Evolutionary conservation across 1,140 invertebrate species (phyloP).

Genomic region (Agrypnia vestita): DNA sequence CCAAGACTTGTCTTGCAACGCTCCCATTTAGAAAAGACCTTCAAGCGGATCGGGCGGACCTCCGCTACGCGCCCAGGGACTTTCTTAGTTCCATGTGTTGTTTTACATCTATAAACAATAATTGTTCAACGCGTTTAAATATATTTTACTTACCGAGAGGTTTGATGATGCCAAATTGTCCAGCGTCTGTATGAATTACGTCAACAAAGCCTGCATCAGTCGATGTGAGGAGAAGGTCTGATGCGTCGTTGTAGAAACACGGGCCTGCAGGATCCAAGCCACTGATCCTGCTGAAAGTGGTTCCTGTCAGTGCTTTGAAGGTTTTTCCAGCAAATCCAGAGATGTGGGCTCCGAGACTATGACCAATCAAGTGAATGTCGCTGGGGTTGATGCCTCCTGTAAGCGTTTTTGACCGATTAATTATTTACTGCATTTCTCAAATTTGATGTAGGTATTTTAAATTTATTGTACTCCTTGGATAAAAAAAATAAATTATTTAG

Average conservation of each 20-base stretch:
- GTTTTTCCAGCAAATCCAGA: slow-evolving; percentile 68
- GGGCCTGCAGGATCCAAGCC: slow-evolving; percentile 80
- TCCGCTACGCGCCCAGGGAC: too few species aligned
- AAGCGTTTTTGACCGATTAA: neutral
- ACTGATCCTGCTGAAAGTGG: slow-evolving; percentile 67
- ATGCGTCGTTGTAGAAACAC: slow-evolving; percentile 72
- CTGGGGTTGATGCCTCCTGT: slow-evolving; percentile 63
- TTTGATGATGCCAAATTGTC: slow-evolving; percentile 74
- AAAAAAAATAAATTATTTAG: too few species aligned
- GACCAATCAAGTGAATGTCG: slow-evolving; percentile 76
- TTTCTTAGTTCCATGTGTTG: neutral
- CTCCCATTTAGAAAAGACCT: too few species aligned
- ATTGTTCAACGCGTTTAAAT: too few species aligned
- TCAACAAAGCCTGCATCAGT: slow-evolving; percentile 79
- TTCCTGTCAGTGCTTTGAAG: too few species aligned
- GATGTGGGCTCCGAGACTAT: slow-evolving; percentile 78
- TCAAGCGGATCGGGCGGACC: too few species aligned
- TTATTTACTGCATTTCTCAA: too few species aligned
- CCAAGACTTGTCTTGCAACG: too few species aligned
- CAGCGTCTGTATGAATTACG: slow-evolving; percentile 78
- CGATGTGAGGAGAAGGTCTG: slow-evolving; percentile 72
- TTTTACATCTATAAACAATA: too few species aligned
- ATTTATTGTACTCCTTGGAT: too few species aligned
- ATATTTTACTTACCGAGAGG: neutral
- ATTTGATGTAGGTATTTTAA: too few species aligned